Conservation (phyloP, 2,888 invertebrate species). For the Endomychus coccineus region DNA sequence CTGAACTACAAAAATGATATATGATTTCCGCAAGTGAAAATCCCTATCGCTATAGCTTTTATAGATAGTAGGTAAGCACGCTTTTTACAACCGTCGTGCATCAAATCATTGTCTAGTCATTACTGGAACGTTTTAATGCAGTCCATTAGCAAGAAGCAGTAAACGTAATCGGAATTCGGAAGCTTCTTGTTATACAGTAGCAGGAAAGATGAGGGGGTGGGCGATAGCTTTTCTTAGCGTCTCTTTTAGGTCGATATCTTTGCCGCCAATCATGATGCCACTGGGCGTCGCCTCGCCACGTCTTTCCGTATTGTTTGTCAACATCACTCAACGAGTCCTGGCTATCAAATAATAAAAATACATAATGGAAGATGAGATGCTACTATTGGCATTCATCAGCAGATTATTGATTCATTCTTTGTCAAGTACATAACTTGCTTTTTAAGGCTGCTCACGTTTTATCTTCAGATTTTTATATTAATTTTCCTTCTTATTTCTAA, state of each 20-base stretch:
- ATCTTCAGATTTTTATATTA: no score
- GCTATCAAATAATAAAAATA: conserved; percentile 25
- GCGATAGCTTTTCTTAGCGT: background rate
- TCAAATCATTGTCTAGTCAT: no score
- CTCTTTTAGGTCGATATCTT: conserved; percentile 12
- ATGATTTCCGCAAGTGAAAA: no score
- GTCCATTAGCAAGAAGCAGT: conserved; percentile 1
- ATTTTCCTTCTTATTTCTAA: no score
- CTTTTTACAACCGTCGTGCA: no score
- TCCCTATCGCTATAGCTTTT: no score
- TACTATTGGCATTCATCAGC: no score
- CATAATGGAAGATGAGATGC: conserved; percentile 21
- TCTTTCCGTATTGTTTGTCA: conserved; percentile 16
- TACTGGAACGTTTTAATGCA: conserved; percentile 1
- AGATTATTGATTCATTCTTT: no score
- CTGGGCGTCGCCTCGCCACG: conserved; percentile 19
- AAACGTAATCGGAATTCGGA: background rate
- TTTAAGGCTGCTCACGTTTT: no score
- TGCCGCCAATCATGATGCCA: conserved; percentile 18
- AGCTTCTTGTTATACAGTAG: conserved; percentile 1
- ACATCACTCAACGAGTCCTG: conserved; percentile 15
- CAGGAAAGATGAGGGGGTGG: background rate
- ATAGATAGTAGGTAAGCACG: no score
- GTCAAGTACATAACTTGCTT: no score
- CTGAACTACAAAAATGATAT: no score